Base-by-base conservation (phyloP, 2,113 vertebrate genomes). In the Aleadryas rufinucha region DNA sequence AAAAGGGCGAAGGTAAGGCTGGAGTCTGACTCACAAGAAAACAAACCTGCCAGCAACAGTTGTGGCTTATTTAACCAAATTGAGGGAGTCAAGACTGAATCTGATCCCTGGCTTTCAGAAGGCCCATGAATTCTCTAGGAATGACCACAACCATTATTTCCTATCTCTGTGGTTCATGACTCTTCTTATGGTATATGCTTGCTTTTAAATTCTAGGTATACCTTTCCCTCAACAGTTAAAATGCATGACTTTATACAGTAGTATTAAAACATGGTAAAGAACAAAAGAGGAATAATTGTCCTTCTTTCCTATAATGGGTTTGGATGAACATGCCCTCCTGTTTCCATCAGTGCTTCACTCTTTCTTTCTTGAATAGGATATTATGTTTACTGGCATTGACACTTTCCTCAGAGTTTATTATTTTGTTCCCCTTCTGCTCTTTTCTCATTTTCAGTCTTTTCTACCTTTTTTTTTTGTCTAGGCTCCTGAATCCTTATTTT, bases 1-100 rank as follows among this genome's bases (percentile, higher is more conserved):
- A 68, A 89, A 96, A 94, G 88, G 93, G 68, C 69, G 92, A 81
- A 92, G 72, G 79, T 81, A 90, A 90, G 57, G 41, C 24, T 3
- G 0, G 49, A 90, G 54, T 86, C 80, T 63, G 68, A 86, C 68
- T 66, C 74, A 70, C 28, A 92, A 33, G 68, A 77, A 88, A 74
- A 70, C 39, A 80, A 82, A 90, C 39, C 56, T 91, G 45, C 37
- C 33, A 26, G 39, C 44, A 85, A 66, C 33, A 54, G 39, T 19
- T 77, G 75, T 39, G 60, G 27, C 39, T 84, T 65, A 42, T 77
- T 76, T 59, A 78, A 90, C 19, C 76, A 24, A 50, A 56, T 0
- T 27, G 49, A 33, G 33, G 20, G 21, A 66, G 61, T 17, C 7
- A n/a, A 70, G 70, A 21, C 82, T 80, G 75, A 72, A 64, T 71